Evolutionary conservation across 1,140 invertebrate genomes (phyloP), one percentile per base, ranked within the genome.

Genomic region (Drosophila tani): DNA sequence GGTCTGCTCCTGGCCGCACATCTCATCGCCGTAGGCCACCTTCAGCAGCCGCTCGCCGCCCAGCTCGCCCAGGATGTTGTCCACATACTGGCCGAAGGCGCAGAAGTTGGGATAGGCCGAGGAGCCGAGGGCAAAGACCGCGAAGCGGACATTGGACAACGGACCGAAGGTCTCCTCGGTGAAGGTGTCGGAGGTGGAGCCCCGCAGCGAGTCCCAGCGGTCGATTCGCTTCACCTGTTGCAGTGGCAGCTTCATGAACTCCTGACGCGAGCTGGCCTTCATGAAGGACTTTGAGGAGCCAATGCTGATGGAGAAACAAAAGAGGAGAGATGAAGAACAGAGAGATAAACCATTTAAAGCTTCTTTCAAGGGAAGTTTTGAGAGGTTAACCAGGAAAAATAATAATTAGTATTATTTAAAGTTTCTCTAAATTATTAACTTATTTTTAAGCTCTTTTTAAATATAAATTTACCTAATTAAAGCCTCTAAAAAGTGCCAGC

Each of bases 71-170:
- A 99, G 93, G 55, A 99, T 94, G 84, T 97, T 98, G 92, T 99
- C 98, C 50, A 99, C 96, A 87, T 98, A 99, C 81, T 97, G 96
- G 3, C 98, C 98, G 88, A 99, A 99, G 47, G 98, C 97, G 92
- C 98, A 98, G 93, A 99, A 99, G 91, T 99, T 99, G 0, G 98
- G 98, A 94, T 99, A 99, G 0, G 98, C 98, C 73, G 97, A 98
- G 1, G 98, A 99, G 27, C 98, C 98, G 6, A 99, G 93, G 0
- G 96, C 98, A 92, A 99, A 99, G 0, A 99, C 98, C 0, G 98
- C 97, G 93, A 98, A 99, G 87, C 98, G 95, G n/a, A 98, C 97
- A 79, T 98, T 98, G 91, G 97, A 97, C 1, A 98, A 93, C 5
- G 97, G 97, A 29, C 97, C 97, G 88, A 98, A 97, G 78, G 95